A percentile compares a stretch with the other conserved stretches of the same genome.
Evolutionary conservation across 2,797 vertebrate species (phyloP).

Genomic region (Amazonetta brasiliensis): DNA sequence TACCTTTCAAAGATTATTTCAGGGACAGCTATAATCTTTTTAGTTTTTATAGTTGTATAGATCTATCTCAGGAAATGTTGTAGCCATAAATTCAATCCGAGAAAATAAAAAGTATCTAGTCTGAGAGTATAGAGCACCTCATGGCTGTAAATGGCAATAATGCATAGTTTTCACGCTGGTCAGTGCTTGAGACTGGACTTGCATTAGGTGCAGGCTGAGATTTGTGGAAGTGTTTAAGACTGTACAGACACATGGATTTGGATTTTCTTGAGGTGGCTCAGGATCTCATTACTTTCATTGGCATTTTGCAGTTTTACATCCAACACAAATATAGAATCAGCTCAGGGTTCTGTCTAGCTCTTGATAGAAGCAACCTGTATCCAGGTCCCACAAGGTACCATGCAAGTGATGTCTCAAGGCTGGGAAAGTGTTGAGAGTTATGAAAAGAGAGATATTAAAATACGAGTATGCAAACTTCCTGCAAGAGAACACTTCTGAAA

Average conservation of each 20-base stretch:
- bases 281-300: neutral
- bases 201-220: neutral
- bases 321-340: neutral
- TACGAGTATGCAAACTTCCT: neutral
- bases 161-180: neutral
- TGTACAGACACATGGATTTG: neutral
- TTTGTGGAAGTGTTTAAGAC: neutral
- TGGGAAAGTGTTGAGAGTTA: neutral
- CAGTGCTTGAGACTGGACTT: neutral
- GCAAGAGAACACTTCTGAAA: slow-evolving; percentile 17
- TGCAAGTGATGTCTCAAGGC: neutral
- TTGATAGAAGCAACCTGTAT: neutral
- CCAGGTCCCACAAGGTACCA: neutral
- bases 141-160: neutral
- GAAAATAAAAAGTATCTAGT: neutral
- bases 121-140: neutral
- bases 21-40: neutral
- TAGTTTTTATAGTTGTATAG: neutral
- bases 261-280: neutral
- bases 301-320: neutral
- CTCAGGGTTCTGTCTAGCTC: neutral
- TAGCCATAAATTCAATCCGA: neutral
- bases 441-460: slow-evolving; percentile 10
- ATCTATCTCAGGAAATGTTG: neutral
- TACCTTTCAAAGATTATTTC: neutral